These are phyloP conservation scores for Enoplosus armatus DNA, from an alignment of 2,797 vertebrate species.

Conservation along the genomic window DNA sequence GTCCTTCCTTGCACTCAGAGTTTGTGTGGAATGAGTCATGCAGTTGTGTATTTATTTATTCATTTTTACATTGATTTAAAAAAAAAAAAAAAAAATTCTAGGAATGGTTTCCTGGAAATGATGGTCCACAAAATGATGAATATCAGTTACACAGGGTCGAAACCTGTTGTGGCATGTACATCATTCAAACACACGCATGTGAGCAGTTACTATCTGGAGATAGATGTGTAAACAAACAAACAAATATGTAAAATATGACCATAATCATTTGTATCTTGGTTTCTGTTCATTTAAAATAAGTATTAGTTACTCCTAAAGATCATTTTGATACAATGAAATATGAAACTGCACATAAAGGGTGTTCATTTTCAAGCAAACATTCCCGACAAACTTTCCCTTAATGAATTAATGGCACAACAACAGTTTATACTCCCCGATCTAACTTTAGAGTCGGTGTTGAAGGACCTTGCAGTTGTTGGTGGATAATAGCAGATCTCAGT, in stretches of 20 bases:
- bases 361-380: slow-evolving; percentile 46
- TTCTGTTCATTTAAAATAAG: neutral
- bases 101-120: slow-evolving; percentile 11
- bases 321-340: neutral
- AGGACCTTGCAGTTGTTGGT: slow-evolving; percentile 30
- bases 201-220: neutral
- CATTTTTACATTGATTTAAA: neutral
- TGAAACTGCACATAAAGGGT: slow-evolving; percentile 12
- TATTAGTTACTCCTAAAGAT: neutral
- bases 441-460: slow-evolving; percentile 24
- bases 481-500: slow-evolving; percentile 45
- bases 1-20: slow-evolving; percentile 34
- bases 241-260: neutral
- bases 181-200: neutral
- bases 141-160: neutral
- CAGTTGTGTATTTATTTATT: slow-evolving; percentile 7
- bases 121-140: neutral
- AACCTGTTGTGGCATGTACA: neutral
- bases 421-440: slow-evolving; percentile 16
- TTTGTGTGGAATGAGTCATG: slow-evolving; percentile 34
- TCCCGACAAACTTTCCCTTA: slow-evolving; percentile 16
- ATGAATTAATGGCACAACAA: slow-evolving; percentile 30
- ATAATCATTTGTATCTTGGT: neutral
- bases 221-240: neutral
- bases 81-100: too few species aligned